Base-by-base conservation (phyloP, 2,113 vertebrate genomes). In the Callospermophilus lateralis region DNA sequence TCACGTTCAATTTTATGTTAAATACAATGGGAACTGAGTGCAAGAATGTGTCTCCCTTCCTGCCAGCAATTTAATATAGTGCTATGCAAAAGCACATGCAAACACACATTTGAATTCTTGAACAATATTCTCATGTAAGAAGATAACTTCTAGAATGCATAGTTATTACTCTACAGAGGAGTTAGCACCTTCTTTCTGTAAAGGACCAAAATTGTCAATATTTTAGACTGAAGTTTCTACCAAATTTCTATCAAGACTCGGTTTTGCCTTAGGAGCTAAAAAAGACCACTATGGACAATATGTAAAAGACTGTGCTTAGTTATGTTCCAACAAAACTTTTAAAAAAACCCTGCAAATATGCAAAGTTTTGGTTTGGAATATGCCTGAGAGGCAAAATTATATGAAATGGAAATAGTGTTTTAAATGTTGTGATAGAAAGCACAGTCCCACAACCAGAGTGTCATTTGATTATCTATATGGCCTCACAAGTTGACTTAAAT, bases 11-110 rank as follows among this genome's bases (percentile, higher is more conserved):
- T 12, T 58, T 53, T 42, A 20, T 72, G 58, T 28, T 28, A 77
- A 45, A 15, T 70, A 30, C 78, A 32, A 37, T 11, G 19, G 48
- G 45, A 53, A 15, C 4, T 37, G 53, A 26, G 17, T 26, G 8
- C n/a, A 28, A 17, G 16, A 19, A 42, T 77, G 15, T 72, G 16
- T 19, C n/a, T 68, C 28, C 53, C 17, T 70, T 77, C 5, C 2
- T 8, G 13, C 32, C 48, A 65, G 30, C 0, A 22, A 2, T n/a
- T 85, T 24, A 24, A 55, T 28, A 67, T 0, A 32, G 3, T 1
- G 4, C 8, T 8, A 22, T 12, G 17, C 0, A 55, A 5, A 55
- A 10, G 6, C 48, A 37, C 12, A 1, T 30, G 53, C 34, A 88
- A 88, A 78, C 73, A 26, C 28, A 48, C 1, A 11, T 32, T 72